Base-by-base conservation (phyloP, 30 jellyfish, hydroid and myxozoan species). In the Mastigias papua region DNA sequence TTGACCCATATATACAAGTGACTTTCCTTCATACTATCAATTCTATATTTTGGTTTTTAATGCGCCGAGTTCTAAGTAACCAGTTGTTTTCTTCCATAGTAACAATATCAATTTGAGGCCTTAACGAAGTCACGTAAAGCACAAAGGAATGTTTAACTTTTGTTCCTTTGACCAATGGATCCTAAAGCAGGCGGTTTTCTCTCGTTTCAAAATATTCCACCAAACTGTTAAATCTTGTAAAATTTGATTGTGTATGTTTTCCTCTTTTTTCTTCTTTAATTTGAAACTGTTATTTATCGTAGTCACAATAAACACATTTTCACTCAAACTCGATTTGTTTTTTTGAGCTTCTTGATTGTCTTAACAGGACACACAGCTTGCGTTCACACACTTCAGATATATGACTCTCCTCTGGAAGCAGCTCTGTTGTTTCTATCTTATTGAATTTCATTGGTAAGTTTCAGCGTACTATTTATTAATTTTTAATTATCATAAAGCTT, bases 221-320 rank as follows among this genome's bases (percentile, higher is more conserved):
- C 80, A 60, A 69, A 69, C 80, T 69, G 80, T 69, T 28, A 69
- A 69, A 69, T 69, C 80, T 69, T 31, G 62, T 69, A 69, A 54
- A 54, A 32, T 13, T 29, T 34, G 22, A 69, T 69, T 69, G 80
- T 32, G 13, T 69, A 4, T 42, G 54, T 42, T 42, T 42, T 42
- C 54, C 54, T 42, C n/a, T n/a, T n/a, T 42, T 42, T 42, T 15
- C 54, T 4, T 42, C 13, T 15, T 42, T 42, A 42, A 65, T 16
- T 2, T 16, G 42, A 25, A 26, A 29, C 80, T 48, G 28, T 29
- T 7, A 0, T 30, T 69, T 48, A 48, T 29, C 13, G 80, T 32
- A 48, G 50, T 48, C 80, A 69, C 54, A 69, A 69, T 31, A 69
- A 31, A 20, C 1, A 29, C 60, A 22, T 26, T 17, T 26, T 69